Evolutionary conservation across 2,888 invertebrate genomes (phyloP), one percentile per base, ranked within the genome.

Genomic region (Bursaphelenchus okinawaensis): DNA sequence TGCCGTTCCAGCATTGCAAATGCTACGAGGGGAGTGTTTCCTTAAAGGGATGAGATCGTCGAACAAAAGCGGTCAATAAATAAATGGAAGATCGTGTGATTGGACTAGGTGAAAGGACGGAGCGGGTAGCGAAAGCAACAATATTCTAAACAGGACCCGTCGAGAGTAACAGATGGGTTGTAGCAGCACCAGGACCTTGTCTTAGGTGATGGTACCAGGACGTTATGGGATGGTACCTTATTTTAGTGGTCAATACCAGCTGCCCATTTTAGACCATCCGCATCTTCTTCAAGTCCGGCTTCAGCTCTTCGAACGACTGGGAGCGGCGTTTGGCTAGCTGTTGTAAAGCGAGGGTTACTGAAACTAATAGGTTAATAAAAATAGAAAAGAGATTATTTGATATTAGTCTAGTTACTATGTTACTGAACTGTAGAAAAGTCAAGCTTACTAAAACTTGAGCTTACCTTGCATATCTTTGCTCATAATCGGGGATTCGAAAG

Each of bases 291-390:
- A 68, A 40, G n/a, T 68, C 69, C 26, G 68, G 68, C 50, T 62
- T 28, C 40, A 65, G 55, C 31, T 72, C 62, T 22, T 73, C 73
- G 55, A 73, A 70, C 7, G 73, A 52, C 55, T 74, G 68, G 6
- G 73, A 68, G 29, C 68, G 71, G 24, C 73, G 67, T 62, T 73
- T 73, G 24, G 68, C 68, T 22, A 52, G 61, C 29, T 70, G 68
- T 28, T 70, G 74, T 27, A 73, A 56, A 7, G 55, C 16, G n/a
- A 60, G 9, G 63, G 62, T 28, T 23, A 62, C 58, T 55, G 55
- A 51, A 55, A 62, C 63, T 7, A 31, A 7, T 31, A 22, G 28
- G 26, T 56, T 51, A 59, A 40, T 12, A 40, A 40, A 40, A 40
- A 16, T 40, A 16, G 50, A 40, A 40, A 40, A 40, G 16, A 16